Percentiles rank a stretch among this genome's conserved stretches.
Conservation (phyloP, 2,113 vertebrate species). For the Chloroceryle aenea region DNA sequence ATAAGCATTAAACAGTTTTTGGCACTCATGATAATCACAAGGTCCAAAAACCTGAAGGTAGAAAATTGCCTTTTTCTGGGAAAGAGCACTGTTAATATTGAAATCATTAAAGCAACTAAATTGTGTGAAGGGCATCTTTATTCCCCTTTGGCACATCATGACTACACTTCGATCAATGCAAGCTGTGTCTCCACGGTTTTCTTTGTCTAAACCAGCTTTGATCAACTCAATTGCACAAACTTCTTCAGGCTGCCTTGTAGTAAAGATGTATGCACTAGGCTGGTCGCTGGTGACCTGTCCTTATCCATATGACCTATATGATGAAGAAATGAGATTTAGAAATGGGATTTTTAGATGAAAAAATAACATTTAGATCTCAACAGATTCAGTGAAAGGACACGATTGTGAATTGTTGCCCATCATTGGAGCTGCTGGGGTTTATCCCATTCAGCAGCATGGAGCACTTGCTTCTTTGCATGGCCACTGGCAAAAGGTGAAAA, state of each 20-base stretch:
- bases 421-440: neutral
- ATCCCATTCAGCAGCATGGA: fast-evolving
- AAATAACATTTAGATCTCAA: neutral
- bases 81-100: constrained; percentile 55
- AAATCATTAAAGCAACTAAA: constrained; percentile 53
- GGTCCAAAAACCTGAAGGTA: constrained; percentile 13
- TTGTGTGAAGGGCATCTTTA: constrained; percentile 57
- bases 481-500: neutral
- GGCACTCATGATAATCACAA: constrained; percentile 15
- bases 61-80: constrained; percentile 63
- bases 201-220: constrained; percentile 47
- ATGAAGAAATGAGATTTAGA: constrained; percentile 1
- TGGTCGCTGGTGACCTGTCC: neutral
- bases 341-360: neutral
- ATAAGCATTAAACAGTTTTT: constrained; percentile 51
- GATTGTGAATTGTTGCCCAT: neutral
- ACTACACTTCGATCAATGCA: constrained; percentile 34
- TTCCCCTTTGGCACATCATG: constrained; percentile 54
- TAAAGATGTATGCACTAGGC: neutral
- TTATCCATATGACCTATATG: neutral
- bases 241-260: neutral
- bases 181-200: neutral
- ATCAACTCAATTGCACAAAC: constrained; percentile 25
- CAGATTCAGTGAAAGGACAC: fast-evolving
- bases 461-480: fast-evolving